Evolutionary conservation across 2,888 invertebrate genomes (phyloP).

Genomic region (Idaea biselata): DNA sequence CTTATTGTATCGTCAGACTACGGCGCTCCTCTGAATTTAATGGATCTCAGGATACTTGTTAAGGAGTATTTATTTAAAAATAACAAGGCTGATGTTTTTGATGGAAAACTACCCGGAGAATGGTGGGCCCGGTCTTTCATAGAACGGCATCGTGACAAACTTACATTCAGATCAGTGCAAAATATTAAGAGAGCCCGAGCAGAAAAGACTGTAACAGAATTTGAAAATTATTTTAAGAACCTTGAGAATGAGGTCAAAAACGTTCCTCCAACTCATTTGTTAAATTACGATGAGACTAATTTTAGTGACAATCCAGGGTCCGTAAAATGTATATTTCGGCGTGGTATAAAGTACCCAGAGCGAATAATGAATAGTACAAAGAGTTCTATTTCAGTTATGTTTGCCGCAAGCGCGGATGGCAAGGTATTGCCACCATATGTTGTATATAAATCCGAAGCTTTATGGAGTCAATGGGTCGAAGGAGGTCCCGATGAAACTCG

Average conservation of each 20-base stretch:
- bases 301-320: not conserved
- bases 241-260: constrained; percentile 10
- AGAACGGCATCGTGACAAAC: not conserved
- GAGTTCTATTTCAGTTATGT: constrained; percentile 29
- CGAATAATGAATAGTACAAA: constrained; percentile 30
- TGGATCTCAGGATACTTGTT: constrained; percentile 21
- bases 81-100: constrained; percentile 23
- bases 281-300: constrained; percentile 26
- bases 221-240: constrained; percentile 17
- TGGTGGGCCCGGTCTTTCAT: constrained; percentile 7
- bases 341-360: constrained; percentile 27
- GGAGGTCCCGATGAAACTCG: constrained; percentile 27
- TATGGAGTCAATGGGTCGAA: constrained; percentile 30
- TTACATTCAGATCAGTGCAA: constrained; percentile 1
- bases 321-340: constrained; percentile 25
- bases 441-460: constrained; percentile 29
- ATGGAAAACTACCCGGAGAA: constrained; percentile 17
- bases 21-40: constrained; percentile 20
- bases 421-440: constrained; percentile 27
- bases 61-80: constrained; percentile 17
- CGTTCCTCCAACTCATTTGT: constrained; percentile 22
- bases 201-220: constrained; percentile 16
- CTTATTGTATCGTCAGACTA: constrained; percentile 22
- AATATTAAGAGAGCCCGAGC: constrained; percentile 16
- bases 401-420: constrained; percentile 28